Conservation (phyloP, 2,797 vertebrate genomes). For the Sebastolobus alascanus region DNA sequence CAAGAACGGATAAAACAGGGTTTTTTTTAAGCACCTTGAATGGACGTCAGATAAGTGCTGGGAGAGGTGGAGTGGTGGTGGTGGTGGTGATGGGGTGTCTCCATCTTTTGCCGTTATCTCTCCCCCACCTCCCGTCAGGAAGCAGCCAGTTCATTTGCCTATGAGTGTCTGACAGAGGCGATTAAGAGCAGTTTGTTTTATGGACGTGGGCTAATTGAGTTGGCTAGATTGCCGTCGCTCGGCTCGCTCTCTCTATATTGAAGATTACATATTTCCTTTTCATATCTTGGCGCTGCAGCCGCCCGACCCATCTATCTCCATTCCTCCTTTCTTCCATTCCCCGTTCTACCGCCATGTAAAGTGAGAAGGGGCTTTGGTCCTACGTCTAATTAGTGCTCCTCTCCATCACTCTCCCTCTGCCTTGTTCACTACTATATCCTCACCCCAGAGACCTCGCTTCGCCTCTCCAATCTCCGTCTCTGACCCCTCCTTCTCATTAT, state of each 20-base stretch:
- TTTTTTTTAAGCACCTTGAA: conserved; percentile 32
- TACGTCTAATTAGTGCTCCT: conserved; percentile 78
- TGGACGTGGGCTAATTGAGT: conserved; percentile 82
- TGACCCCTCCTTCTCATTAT: conserved; percentile 76
- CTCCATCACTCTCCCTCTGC: conserved; percentile 75
- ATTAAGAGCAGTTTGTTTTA: conserved; percentile 85
- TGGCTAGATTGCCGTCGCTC: conserved; percentile 75
- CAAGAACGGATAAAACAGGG: conserved; percentile 4
- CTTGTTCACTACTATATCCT: conserved; percentile 66
- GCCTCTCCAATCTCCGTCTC: conserved; percentile 61
- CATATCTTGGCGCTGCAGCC: conserved; percentile 78
- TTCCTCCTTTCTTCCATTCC: conserved; percentile 48
- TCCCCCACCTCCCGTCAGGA: conserved; percentile 40
- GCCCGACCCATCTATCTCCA: conserved; percentile 74
- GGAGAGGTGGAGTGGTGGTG: conserved; percentile 24
- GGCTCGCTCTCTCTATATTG: conserved; percentile 56
- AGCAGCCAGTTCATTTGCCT: conserved; percentile 64
- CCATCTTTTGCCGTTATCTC: conserved; percentile 50
- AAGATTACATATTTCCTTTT: conserved; percentile 82
- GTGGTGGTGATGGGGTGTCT: conserved; percentile 34
- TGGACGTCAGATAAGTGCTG: conserved; percentile 56
- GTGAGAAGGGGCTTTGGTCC: conserved; percentile 65
- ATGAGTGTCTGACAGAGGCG: conserved; percentile 69
- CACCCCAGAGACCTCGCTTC: conserved; percentile 75
- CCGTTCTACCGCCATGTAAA: conserved; percentile 56